These are phyloP conservation scores for Crocallis elinguaria DNA, from an alignment of 2,888 invertebrate genomes.

Conservation along the genomic window DNA sequence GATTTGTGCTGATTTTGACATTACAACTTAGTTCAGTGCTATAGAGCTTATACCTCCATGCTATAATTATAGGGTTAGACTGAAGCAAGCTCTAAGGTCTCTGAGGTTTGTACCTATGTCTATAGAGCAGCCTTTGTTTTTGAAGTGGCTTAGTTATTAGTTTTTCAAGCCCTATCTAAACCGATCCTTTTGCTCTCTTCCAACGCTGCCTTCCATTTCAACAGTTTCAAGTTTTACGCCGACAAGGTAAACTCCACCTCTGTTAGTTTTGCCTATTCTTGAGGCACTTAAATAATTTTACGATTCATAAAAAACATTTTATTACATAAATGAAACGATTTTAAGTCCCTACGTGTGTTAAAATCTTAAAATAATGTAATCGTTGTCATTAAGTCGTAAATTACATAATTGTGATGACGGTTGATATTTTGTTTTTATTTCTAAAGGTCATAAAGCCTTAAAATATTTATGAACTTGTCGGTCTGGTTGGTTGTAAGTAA, in stretches of 20 bases:
- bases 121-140: no score
- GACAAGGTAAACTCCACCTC: no score
- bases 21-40: no score
- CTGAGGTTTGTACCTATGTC: no score
- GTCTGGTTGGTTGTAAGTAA: background rate
- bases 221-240: background rate
- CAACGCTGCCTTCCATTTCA: background rate
- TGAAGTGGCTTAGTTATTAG: no score
- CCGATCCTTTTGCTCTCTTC: no score
- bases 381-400: constrained; percentile 29
- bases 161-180: no score
- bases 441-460: constrained; percentile 24
- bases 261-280: constrained; percentile 29
- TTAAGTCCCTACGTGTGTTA: constrained; percentile 22
- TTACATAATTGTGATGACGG: constrained; percentile 32
- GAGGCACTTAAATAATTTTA: constrained; percentile 25
- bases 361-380: constrained; percentile 30
- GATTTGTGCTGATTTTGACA: no score
- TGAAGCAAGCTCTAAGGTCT: no score
- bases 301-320: constrained; percentile 30
- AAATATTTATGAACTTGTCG: constrained; percentile 10
- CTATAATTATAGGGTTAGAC: no score
- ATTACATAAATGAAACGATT: constrained; percentile 9
- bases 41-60: no score
- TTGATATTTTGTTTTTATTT: constrained; percentile 28